Evolutionary conservation across 2,113 vertebrate genomes (phyloP), one percentile per base, ranked within the genome.

Genomic region (Pseudorectes ferrugineus): DNA sequence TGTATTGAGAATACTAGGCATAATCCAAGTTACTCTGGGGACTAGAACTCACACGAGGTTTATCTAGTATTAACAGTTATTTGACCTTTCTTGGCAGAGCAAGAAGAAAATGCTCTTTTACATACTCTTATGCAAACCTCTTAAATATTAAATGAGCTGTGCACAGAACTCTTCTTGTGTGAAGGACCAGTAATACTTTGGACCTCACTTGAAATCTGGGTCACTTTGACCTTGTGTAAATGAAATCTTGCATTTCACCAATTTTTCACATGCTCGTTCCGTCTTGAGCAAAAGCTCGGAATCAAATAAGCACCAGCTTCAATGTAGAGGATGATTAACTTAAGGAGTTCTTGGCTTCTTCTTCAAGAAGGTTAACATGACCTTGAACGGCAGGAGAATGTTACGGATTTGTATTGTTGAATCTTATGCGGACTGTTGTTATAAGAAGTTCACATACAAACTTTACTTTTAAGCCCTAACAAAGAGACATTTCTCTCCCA

Each of bases 171-270:
- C 97, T 97, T 94, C 92, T 95, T 95, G 90, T 92, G 73, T 87
- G 93, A 96, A 96, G 91, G 88, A 86, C 96, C 87, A 52, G 70
- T 94, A 97, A 92, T 95, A 96, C 95, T 97, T 95, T 66, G 95
- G 97, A 96, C 97, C 88, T 97, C 94, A 52, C 83, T 96, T 43
- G 96, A 97, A 97, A 96, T 93, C 78, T 93, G 96, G 98, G 98
- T 98, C 98, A 98, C 74, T 93, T 93, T 97, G 98, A 98, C 98
- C 98, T 98, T 95, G 97, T 92, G 96, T 97, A 96, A 97, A 98
- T 96, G 97, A 98, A 96, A 98, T 96, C 96, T 91, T 95, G 78
- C 95, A 98, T 98, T 97, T 98, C 95, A 97, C 89, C 87, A 92
- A 95, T 96, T 93, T 97, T 97, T 97, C 95, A 93, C 94, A 95